Percentiles rank a stretch among this genome's conserved stretches.
Evolutionary conservation across 2,888 invertebrate genomes (phyloP).

Genomic region (Drosophila nr. fundita): DNA sequence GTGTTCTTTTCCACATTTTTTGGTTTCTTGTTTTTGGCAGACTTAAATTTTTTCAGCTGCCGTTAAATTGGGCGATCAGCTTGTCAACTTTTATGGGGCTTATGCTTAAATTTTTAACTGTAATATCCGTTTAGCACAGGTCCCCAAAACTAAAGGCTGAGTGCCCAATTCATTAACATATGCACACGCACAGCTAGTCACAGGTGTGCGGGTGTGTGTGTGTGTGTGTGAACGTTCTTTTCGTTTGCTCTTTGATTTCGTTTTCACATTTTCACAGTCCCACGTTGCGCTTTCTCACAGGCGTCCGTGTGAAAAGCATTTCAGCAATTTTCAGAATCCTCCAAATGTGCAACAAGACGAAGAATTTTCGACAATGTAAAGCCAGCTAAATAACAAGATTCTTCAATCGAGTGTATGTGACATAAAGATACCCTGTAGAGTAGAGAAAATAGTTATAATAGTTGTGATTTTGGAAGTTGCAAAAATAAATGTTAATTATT

Average conservation of each 20-base stretch:
- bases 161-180: slow-evolving; percentile 66
- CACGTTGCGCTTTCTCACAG: slow-evolving; percentile 75
- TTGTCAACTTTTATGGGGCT: slow-evolving; percentile 60
- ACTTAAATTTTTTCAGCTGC: slow-evolving; percentile 68
- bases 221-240: slow-evolving; percentile 17
- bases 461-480: neutral
- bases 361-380: slow-evolving; percentile 72
- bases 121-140: slow-evolving; percentile 57
- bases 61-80: slow-evolving; percentile 50
- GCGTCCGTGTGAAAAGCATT: slow-evolving; percentile 80
- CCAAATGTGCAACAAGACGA: slow-evolving; percentile 55
- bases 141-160: slow-evolving; percentile 39
- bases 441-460: neutral
- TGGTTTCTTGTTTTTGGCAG: slow-evolving; percentile 13
- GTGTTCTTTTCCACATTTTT: slow-evolving; percentile 9
- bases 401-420: neutral
- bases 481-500: neutral
- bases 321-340: slow-evolving; percentile 64
- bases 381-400: slow-evolving; percentile 13
- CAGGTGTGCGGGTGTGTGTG: slow-evolving; percentile 17
- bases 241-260: slow-evolving; percentile 26
- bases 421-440: slow-evolving; percentile 10
- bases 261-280: slow-evolving; percentile 62
- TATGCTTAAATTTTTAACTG: slow-evolving; percentile 60
- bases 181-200: slow-evolving; percentile 28